Base-by-base conservation (phyloP, 1,140 invertebrate species). In the Fopius arisanus region DNA sequence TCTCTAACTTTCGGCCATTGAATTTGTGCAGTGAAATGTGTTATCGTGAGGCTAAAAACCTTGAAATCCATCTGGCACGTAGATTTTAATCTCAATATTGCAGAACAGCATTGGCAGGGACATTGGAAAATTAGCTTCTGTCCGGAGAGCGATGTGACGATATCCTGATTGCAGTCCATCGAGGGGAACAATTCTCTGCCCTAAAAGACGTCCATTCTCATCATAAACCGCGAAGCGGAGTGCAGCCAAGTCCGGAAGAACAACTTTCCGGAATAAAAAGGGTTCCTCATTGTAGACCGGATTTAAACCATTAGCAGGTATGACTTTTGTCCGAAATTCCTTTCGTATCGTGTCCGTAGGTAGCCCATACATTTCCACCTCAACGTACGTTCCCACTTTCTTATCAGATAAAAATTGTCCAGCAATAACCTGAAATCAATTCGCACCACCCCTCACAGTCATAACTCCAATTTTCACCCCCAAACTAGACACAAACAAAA, bases 401-500 rank as follows among this genome's bases (percentile, higher is more conserved):
- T 98, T 98, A 86, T 99, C 98, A 0, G 97, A 99, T 79, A 99
- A 92, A 89, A 99, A 99, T 89, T 99, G 98, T 0, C 98, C 98
- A 54, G 98, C 98, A 82, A 99, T 99, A 3, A 98, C 96, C 95
- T 96, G 79, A 78, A 69, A 67, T 76, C 68, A 73, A 68, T 23
- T 23, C n/a, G n/a, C n/a, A n/a, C n/a, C n/a, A n/a, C n/a, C n/a
- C n/a, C n/a, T n/a, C n/a, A n/a, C n/a, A n/a, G n/a, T n/a, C n/a
- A n/a, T n/a, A n/a, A n/a, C n/a, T n/a, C n/a, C n/a, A n/a, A n/a
- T n/a, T n/a, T n/a, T n/a, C n/a, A n/a, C n/a, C n/a, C n/a, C n/a
- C n/a, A n/a, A n/a, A n/a, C n/a, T n/a, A n/a, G n/a, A n/a, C n/a
- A n/a, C n/a, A n/a, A n/a, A n/a, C n/a, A n/a, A n/a, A n/a, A n/a